Percentiles rank a stretch among this genome's conserved stretches.
Conservation (phyloP, 1,140 invertebrate genomes). For the Portunus trituberculatus region DNA sequence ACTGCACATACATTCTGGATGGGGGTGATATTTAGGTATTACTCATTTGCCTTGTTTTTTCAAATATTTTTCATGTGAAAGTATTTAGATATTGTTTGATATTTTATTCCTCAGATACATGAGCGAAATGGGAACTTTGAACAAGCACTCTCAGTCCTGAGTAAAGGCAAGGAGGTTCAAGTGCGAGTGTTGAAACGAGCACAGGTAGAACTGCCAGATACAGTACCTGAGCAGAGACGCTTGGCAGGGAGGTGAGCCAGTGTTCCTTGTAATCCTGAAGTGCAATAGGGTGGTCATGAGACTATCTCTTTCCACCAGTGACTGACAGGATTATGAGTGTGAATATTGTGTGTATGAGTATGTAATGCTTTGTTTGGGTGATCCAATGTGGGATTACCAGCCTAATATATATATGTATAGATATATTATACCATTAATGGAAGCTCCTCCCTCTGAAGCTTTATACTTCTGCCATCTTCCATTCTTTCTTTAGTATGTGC, state of each 20-base stretch:
- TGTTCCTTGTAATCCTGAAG: neutral
- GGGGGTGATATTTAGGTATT: no score
- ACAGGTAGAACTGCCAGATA: slow-evolving; percentile 84
- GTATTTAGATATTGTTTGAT: neutral
- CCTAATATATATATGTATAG: no score
- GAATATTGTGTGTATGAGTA: no score
- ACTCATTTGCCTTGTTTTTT: no score
- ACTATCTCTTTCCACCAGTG: no score
- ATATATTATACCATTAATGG: no score
- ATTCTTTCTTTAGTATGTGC: slow-evolving; percentile 83
- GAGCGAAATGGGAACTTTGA: slow-evolving; percentile 83
- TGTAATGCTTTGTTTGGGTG: neutral
- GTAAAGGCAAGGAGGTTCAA: slow-evolving; percentile 86
- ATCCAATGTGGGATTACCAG: neutral
- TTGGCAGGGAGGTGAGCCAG: slow-evolving; percentile 82
- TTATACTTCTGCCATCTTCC: no score
- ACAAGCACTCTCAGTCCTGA: slow-evolving; percentile 84
- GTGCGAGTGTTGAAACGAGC: slow-evolving; percentile 85
- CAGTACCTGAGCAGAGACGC: slow-evolving; percentile 83
- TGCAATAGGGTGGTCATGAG: no score
- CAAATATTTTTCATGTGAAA: neutral
- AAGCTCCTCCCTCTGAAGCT: no score
- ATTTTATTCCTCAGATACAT: slow-evolving; percentile 75
- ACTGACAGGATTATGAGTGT: no score
- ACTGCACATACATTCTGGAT: no score